Evolutionary conservation across 2,113 vertebrate genomes (phyloP).

Genomic region (Prolemur simus): DNA sequence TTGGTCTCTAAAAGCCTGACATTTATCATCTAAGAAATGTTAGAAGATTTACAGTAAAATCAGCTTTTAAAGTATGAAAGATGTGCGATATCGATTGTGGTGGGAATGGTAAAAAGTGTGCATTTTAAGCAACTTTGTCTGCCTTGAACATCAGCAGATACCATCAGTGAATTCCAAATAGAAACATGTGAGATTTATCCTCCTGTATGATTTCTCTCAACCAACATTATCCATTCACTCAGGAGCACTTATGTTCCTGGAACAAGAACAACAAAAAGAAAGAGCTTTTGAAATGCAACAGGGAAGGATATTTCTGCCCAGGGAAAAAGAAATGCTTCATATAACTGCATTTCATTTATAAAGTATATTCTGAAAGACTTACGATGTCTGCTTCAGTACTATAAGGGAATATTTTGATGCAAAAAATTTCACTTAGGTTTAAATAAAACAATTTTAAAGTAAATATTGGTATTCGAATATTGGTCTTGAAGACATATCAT

Average conservation of each 20-base stretch:
- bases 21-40: constrained; percentile 82
- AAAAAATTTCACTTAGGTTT: neutral
- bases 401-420: neutral
- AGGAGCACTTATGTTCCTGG: constrained; percentile 70
- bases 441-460: constrained; percentile 24
- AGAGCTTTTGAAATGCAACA: constrained; percentile 58
- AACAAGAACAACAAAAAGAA: constrained; percentile 70
- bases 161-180: constrained; percentile 78
- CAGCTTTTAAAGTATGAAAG: constrained; percentile 83
- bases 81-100: constrained; percentile 81
- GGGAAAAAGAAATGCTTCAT: constrained; percentile 34
- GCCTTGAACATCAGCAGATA: constrained; percentile 78
- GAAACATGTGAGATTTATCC: constrained; percentile 78
- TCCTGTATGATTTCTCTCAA: constrained; percentile 40
- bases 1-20: constrained; percentile 74
- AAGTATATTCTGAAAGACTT: neutral
- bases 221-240: constrained; percentile 55
- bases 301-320: constrained; percentile 42
- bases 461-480: neutral
- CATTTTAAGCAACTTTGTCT: constrained; percentile 80
- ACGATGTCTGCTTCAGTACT: neutral
- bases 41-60: constrained; percentile 85
- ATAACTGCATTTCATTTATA: constrained; percentile 36
- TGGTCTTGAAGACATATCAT: neutral
- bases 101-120: constrained; percentile 77